Evolutionary conservation across 2,888 invertebrate genomes (phyloP), one percentile per base, ranked within the genome.

Genomic region (Sminthurinus aureus): DNA sequence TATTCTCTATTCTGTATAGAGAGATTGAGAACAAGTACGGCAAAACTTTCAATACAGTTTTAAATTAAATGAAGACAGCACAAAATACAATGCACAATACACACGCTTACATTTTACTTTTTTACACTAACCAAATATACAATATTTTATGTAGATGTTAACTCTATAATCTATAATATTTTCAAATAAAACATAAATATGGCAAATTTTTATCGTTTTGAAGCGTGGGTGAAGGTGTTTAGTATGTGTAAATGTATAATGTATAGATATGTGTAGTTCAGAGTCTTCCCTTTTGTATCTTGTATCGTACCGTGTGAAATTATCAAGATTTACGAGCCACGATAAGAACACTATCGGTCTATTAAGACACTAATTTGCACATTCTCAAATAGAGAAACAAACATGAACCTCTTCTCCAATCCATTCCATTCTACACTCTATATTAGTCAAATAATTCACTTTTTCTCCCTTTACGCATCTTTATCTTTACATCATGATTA

Each of bases 311-410:
- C 58, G 76, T 76, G 58, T 52, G 26, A 52, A 52, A 58, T 76
- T 67, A 52, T 20, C 3, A 52, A 80, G 80, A 80, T 80, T 80
- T 71, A 80, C 69, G 80, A 80, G 80, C n/a, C 80, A 80, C 80
- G 80, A 80, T 20, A 71, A 52, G 80, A 22, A 80, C 66, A 80
- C 80, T 76, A 20, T 74, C 8, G 26, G 69, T 69, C 69, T 69
- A 69, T 69, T 69, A 69, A 20, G 20, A 22, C 18, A 69, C 22
- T 69, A 18, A 69, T 69, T 69, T 69, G 69, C 69, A 69, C 69
- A 69, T 69, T 58, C 9, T 58, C 58, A 58, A 58, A 58, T 58
- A 18, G 38, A 38, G 38, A 38, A 38, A 38, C 38, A 58, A 58
- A 15, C 58, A 58, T 58, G 58, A 58, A 11, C 18, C 18, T 15